Conservation (phyloP, 1,140 invertebrate genomes). For the Drosophila cardini region DNA sequence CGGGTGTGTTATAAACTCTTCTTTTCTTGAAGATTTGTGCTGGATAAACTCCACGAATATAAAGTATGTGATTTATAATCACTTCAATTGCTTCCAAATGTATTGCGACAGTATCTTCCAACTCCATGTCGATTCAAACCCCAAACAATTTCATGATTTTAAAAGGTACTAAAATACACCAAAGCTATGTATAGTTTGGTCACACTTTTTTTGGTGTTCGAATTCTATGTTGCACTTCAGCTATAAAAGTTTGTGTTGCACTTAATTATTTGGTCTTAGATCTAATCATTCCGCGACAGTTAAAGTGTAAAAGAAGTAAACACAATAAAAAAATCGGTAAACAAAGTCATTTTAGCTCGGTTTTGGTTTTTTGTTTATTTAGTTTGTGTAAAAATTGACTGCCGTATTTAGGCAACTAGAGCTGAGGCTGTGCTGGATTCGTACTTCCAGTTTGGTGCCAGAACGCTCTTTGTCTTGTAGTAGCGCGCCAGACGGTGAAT, state of each 20-base stretch:
- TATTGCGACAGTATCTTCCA: slow-evolving; percentile 53
- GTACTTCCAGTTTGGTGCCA: slow-evolving; percentile 99
- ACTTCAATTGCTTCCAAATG: slow-evolving; percentile 77
- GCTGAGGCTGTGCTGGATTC: slow-evolving; percentile 99
- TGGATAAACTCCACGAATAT: slow-evolving; percentile 74
- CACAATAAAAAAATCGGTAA: neutral
- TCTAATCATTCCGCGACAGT: too few species aligned
- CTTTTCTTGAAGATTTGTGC: slow-evolving; percentile 74
- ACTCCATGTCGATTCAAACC: slow-evolving; percentile 41
- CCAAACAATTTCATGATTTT: slow-evolving; percentile 6
- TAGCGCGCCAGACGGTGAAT: slow-evolving; percentile 99
- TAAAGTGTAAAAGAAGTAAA: neutral
- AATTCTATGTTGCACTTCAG: neutral
- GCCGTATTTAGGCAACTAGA: slow-evolving; percentile 94
- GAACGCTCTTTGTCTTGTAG: slow-evolving; percentile 98
- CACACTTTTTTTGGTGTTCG: neutral
- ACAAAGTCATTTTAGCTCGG: neutral
- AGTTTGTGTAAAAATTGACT: slow-evolving; percentile 13
- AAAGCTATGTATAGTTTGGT: neutral
- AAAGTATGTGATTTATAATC: slow-evolving; percentile 74
- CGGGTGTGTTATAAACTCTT: slow-evolving; percentile 71
- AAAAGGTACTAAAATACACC: slow-evolving; percentile 11
- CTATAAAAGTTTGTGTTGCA: too few species aligned
- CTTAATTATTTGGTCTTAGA: neutral
- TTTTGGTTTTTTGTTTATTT: slow-evolving; percentile 32